Evolutionary conservation across 2,113 vertebrate species (phyloP).

Genomic region (Eleginops maclovinus): DNA sequence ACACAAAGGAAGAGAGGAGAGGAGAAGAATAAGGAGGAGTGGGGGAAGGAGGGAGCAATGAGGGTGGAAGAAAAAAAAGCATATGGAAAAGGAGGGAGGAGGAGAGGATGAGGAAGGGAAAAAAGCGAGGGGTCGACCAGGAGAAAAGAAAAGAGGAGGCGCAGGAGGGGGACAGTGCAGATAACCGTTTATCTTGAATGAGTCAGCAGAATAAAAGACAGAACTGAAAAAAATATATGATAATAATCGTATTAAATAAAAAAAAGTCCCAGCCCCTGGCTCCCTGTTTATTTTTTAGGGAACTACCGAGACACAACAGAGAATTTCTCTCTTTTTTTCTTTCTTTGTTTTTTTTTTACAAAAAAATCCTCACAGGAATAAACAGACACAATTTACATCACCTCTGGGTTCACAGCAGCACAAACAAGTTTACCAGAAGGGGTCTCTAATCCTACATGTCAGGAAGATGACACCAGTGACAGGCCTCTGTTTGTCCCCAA

Average conservation of each 20-base stretch:
- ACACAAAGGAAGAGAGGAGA: constrained; percentile 64
- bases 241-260: constrained; percentile 59
- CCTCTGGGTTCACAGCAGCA: constrained; percentile 78
- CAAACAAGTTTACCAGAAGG: constrained; percentile 75
- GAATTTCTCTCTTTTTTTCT: constrained; percentile 31
- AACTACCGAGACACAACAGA: constrained; percentile 52
- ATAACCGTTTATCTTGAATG: constrained; percentile 69
- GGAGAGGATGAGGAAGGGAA: not conserved
- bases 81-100: not conserved
- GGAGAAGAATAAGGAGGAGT: constrained; percentile 40
- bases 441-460: constrained; percentile 72
- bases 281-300: constrained; percentile 54
- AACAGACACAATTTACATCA: constrained; percentile 81
- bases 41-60: not conserved
- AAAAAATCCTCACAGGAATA: constrained; percentile 73
- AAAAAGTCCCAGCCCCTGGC: constrained; percentile 53
- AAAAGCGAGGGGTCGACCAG: constrained; percentile 32
- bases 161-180: constrained; percentile 42
- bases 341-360: constrained; percentile 24
- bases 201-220: constrained; percentile 68
- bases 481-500: constrained; percentile 50
- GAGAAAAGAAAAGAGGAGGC: constrained; percentile 17
- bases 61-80: constrained; percentile 1
- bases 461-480: constrained; percentile 57
- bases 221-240: constrained; percentile 42